Evolutionary conservation across 2,113 vertebrate species (phyloP).

Genomic region (Lamprotornis superbus): DNA sequence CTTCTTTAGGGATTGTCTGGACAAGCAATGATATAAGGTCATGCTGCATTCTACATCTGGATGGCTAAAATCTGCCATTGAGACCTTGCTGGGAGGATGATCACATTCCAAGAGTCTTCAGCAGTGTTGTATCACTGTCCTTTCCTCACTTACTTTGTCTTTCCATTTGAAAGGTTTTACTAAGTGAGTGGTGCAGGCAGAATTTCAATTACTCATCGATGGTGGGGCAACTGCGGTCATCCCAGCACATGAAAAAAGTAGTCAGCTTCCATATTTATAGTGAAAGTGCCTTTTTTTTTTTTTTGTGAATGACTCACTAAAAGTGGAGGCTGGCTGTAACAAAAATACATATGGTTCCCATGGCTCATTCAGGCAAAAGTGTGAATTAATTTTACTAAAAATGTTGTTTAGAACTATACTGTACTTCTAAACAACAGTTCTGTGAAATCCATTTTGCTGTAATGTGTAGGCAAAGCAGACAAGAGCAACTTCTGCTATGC

Average conservation of each 20-base stretch:
- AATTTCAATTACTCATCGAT: background rate
- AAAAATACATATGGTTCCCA: slow-evolving; percentile 51
- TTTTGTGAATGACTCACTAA: slow-evolving; percentile 26
- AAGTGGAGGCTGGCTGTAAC: slow-evolving; percentile 53
- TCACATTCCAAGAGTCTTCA: background rate
- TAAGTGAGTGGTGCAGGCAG: background rate
- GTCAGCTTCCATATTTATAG: background rate
- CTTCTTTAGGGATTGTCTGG: background rate
- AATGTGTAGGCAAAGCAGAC: background rate
- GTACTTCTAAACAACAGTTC: background rate
- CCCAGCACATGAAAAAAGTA: background rate
- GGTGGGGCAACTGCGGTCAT: background rate
- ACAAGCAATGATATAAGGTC: background rate
- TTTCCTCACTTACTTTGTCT: background rate
- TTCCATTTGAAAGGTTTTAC: background rate
- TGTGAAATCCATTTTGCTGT: background rate
- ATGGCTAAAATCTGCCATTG: background rate
- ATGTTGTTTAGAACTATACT: background rate
- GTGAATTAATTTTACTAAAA: slow-evolving; percentile 53
- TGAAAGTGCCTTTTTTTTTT: background rate
- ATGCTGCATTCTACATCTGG: background rate
- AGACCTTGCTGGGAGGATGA: background rate
- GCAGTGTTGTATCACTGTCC: background rate
- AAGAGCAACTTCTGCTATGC: background rate
- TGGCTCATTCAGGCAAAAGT: slow-evolving; percentile 35